Conservation (phyloP, 2,797 vertebrate species). For the Enteromius mattozi region DNA sequence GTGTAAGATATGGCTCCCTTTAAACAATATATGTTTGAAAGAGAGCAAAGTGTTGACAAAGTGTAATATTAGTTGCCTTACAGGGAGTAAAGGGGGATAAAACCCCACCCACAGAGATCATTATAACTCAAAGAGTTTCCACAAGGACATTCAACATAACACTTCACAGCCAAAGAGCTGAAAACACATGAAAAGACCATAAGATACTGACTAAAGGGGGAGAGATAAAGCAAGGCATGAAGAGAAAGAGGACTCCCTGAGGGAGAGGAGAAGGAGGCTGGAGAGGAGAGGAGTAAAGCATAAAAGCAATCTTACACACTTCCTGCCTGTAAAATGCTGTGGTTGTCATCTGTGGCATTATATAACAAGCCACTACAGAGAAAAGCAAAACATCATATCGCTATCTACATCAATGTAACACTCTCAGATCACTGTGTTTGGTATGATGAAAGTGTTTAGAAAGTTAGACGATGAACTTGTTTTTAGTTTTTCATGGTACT, state of each 20-base stretch:
- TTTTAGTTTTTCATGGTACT: background rate
- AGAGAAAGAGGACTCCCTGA: background rate
- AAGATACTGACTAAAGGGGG: background rate
- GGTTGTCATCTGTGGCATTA: constrained; percentile 60
- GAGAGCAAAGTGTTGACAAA: background rate
- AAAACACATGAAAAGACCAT: constrained; percentile 11
- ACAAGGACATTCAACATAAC: constrained; percentile 16
- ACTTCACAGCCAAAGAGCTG: constrained; percentile 12
- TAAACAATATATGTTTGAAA: background rate
- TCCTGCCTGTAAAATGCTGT: constrained; percentile 56
- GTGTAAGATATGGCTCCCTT: background rate
- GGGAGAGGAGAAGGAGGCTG: constrained; percentile 6
- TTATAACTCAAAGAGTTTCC: constrained; percentile 15
- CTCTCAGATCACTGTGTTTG: constrained; percentile 23
- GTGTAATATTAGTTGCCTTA: background rate
- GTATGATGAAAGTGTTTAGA: background rate
- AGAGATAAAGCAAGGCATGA: constrained; percentile 8
- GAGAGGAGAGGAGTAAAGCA: background rate
- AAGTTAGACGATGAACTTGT: constrained; percentile 12
- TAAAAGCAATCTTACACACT: constrained; percentile 38
- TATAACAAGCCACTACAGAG: constrained; percentile 62
- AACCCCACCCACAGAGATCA: background rate
- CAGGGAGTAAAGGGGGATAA: background rate
- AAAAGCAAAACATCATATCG: constrained; percentile 44
- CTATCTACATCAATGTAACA: constrained; percentile 55